Evolutionary conservation across 2,113 vertebrate species (phyloP).

Genomic region (Fregetta grallaria): DNA sequence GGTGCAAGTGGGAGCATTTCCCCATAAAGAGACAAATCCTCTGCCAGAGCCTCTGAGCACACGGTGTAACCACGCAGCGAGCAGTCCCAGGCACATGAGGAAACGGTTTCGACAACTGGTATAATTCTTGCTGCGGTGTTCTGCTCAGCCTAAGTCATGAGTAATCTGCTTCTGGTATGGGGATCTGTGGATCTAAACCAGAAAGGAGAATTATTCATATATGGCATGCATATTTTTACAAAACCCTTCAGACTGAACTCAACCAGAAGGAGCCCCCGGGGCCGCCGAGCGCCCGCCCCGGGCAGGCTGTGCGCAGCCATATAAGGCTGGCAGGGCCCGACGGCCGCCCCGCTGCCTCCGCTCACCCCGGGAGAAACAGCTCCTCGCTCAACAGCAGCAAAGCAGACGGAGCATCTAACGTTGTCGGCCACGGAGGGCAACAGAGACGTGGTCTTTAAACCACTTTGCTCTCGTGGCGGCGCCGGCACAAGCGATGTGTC

Average conservation of each 20-base stretch:
- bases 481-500: background rate
- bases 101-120: background rate
- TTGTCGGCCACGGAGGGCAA: background rate
- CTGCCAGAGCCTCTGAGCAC: background rate
- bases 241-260: background rate
- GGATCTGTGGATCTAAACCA: background rate
- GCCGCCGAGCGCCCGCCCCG: background rate
- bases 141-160: background rate
- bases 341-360: background rate
- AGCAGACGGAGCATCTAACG: background rate
- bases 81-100: background rate
- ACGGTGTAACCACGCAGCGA: background rate
- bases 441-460: background rate
- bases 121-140: background rate
- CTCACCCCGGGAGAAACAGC: background rate
- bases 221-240: constrained; percentile 3
- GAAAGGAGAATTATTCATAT: constrained; percentile 52
- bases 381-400: background rate
- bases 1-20: background rate
- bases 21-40: background rate
- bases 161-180: background rate
- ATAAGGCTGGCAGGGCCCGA: background rate
- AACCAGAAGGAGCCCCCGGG: background rate
- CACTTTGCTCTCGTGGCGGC: background rate
- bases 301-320: constrained; percentile 22